These are phyloP conservation scores for Xylocampa areola DNA, from an alignment of 2,888 invertebrate species.

Conservation along the genomic window DNA sequence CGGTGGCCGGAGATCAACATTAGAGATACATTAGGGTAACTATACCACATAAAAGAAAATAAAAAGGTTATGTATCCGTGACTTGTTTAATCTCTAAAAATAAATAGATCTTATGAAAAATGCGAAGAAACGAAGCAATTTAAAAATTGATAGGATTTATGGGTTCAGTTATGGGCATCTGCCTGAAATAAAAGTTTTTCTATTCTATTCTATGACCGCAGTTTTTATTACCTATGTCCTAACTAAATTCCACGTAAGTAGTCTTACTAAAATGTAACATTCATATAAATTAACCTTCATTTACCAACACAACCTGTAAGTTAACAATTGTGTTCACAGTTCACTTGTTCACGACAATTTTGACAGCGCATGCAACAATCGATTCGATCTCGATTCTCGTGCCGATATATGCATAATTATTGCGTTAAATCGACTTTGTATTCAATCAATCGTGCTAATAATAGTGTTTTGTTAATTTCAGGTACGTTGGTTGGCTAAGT, in stretches of 20 bases:
- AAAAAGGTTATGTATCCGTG: no score
- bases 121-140: no score
- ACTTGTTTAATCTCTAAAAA: no score
- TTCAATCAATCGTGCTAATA: constrained; percentile 44
- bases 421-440: constrained; percentile 42
- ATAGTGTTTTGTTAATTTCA: constrained; percentile 47
- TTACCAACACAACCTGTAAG: constrained; percentile 33
- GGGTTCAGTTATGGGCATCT: no score
- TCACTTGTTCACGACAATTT: constrained; percentile 43
- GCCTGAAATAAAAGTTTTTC: no score
- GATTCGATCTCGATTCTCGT: constrained; percentile 43
- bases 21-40: no score
- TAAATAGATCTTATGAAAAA: no score
- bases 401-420: constrained; percentile 44
- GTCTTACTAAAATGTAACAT: neutral
- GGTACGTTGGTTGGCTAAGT: constrained; percentile 50
- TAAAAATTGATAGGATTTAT: no score
- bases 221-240: neutral
- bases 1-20: no score
- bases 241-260: neutral
- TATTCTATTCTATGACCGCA: neutral
- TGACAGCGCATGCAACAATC: constrained; percentile 48
- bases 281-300: constrained; percentile 21
- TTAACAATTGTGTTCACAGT: constrained; percentile 44
- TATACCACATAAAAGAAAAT: no score